phyloP scores from a whole-genome alignment of 1,140 invertebrate genomes.

The Bombus soroeensis region DNA sequence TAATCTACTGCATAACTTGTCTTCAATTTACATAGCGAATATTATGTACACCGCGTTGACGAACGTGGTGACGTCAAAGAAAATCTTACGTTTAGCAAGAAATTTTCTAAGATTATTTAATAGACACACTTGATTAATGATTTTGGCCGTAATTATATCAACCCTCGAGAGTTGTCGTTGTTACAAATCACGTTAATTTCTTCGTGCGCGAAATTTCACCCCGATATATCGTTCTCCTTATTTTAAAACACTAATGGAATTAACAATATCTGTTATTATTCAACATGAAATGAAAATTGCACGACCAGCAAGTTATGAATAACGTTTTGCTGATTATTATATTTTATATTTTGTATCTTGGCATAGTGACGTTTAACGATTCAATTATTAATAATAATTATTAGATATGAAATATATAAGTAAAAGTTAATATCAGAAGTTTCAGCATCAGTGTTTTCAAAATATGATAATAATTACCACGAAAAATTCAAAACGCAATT shows the following conservation, averaged over 20 bases:
- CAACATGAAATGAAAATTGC: neutral
- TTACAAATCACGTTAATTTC: neutral
- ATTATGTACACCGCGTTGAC: neutral
- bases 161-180: neutral
- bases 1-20: slow-evolving; percentile 21
- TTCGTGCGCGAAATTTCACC: neutral
- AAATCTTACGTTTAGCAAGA: neutral
- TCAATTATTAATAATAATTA: too few relatives aligned
- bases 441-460: too few relatives aligned
- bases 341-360: too few relatives aligned
- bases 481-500: too few relatives aligned
- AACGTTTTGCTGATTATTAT: too few relatives aligned
- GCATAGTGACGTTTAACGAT: too few relatives aligned
- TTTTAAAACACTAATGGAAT: neutral
- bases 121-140: neutral
- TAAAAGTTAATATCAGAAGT: too few relatives aligned
- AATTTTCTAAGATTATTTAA: neutral
- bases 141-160: neutral
- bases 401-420: too few relatives aligned
- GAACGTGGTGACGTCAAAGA: neutral
- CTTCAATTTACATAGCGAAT: slow-evolving; percentile 21
- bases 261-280: neutral
- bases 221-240: too few relatives aligned
- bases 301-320: neutral
- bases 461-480: too few relatives aligned